Percentiles rank a stretch among this genome's conserved stretches.
phyloP scores from a whole-genome alignment of 2,888 invertebrate genomes.

The Punctoribates punctum region DNA sequence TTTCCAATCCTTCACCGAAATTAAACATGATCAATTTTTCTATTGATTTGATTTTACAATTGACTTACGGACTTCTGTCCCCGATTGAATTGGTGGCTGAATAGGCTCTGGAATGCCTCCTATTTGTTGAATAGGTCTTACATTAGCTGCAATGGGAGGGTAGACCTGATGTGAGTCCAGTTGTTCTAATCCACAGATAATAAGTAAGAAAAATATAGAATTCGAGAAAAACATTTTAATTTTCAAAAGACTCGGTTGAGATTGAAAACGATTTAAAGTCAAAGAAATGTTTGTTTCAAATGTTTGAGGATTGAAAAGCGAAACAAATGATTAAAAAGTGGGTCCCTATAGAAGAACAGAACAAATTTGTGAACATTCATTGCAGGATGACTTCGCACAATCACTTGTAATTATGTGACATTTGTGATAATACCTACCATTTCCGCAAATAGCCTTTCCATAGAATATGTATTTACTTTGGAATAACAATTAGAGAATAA shows the following conservation, averaged over 20 bases:
- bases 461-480: background rate
- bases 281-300: background rate
- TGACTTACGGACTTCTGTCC: background rate
- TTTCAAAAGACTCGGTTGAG: background rate
- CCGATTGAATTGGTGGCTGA: background rate
- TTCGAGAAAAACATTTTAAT: background rate
- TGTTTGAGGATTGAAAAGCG: background rate
- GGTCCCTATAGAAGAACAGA: background rate
- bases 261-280: background rate
- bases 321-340: conserved; percentile 6
- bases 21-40: no score
- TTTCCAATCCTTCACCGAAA: no score
- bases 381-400: conserved; percentile 26
- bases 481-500: background rate
- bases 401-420: conserved; percentile 21
- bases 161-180: background rate
- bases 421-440: conserved; percentile 5
- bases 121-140: conserved; percentile 10
- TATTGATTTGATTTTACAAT: no score
- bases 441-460: conserved; percentile 6
- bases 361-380: background rate
- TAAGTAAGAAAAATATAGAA: background rate
- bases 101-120: background rate
- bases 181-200: background rate
- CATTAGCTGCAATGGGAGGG: conserved; percentile 14